Percentiles rank a stretch among this genome's conserved stretches.
These are phyloP conservation scores for Meda fulgida DNA, from an alignment of 2,797 vertebrate species.

Conservation along the genomic window DNA sequence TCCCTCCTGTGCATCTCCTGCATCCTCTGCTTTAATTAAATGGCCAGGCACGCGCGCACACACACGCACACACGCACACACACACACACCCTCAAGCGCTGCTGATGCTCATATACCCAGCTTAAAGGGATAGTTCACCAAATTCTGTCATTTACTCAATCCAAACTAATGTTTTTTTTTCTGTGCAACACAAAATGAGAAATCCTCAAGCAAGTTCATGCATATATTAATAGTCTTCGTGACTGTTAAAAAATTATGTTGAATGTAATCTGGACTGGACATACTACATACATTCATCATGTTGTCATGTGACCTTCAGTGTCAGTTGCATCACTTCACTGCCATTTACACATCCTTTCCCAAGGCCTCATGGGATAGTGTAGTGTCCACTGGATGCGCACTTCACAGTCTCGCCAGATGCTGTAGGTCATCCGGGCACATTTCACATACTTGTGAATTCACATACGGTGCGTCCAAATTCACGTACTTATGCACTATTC, in stretches of 20 bases:
- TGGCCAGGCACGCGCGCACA: constrained; percentile 60
- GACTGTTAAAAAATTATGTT: background rate
- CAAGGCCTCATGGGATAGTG: background rate
- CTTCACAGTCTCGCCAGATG: background rate
- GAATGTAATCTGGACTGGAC: background rate
- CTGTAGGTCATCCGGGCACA: background rate
- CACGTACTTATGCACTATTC: too few relatives aligned
- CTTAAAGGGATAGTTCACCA: constrained; percentile 61
- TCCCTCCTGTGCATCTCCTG: constrained; percentile 48
- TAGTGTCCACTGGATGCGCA: background rate
- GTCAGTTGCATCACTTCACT: background rate
- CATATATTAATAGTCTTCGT: background rate
- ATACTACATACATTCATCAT: background rate
- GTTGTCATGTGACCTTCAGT: background rate
- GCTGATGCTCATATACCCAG: constrained; percentile 12
- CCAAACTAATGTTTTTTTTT: background rate
- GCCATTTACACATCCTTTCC: background rate
- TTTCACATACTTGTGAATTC: too few relatives aligned
- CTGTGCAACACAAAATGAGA: background rate
- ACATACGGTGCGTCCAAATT: too few relatives aligned
- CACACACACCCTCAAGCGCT: background rate
- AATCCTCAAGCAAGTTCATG: background rate
- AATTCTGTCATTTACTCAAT: background rate
- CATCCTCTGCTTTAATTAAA: constrained; percentile 73
- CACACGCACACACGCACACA: constrained; percentile 9